phyloP scores from a whole-genome alignment of 2,797 vertebrate species.

The Chelmon rostratus region DNA sequence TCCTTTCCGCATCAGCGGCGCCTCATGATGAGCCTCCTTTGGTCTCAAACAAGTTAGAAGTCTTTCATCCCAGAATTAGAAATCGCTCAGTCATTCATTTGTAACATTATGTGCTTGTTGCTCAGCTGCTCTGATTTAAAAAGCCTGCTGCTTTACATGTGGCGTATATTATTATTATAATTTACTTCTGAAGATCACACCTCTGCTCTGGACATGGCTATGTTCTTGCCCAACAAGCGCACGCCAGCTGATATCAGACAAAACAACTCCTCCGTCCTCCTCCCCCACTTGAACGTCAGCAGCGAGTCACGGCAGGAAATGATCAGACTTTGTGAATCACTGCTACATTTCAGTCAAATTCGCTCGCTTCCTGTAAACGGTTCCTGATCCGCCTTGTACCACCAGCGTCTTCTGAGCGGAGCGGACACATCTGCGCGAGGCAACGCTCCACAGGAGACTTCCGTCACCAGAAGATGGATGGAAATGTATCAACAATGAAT shows the following conservation, averaged over 20 bases:
- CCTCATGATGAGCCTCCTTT: constrained; percentile 68
- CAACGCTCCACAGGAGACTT: constrained; percentile 57
- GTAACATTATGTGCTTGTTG: constrained; percentile 17
- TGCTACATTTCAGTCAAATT: constrained; percentile 61
- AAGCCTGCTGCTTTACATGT: constrained; percentile 1
- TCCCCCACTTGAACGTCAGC: constrained; percentile 65
- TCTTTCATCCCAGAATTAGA: constrained; percentile 67
- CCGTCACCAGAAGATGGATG: constrained; percentile 68
- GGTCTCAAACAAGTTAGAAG: constrained; percentile 53
- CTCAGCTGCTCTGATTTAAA: constrained; percentile 13
- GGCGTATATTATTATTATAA: constrained; percentile 3
- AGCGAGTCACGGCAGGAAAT: constrained; percentile 61
- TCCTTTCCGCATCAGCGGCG: constrained; percentile 79
- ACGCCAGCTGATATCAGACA: constrained; percentile 35
- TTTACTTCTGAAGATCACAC: constrained; percentile 21
- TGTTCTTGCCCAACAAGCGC: constrained; percentile 66
- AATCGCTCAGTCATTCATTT: constrained; percentile 48
- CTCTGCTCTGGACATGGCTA: constrained; percentile 16
- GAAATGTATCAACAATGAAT: constrained; percentile 73
- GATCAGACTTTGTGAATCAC: constrained; percentile 76
- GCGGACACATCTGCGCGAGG: constrained; percentile 74
- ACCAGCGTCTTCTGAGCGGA: constrained; percentile 47
- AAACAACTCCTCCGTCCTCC: constrained; percentile 40
- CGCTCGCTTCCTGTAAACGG: constrained; percentile 71
- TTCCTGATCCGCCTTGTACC: constrained; percentile 53